Percentiles rank a stretch among this genome's conserved stretches.
phyloP scores from a whole-genome alignment of 2,888 invertebrate species.

The Drosophila sordidula region DNA sequence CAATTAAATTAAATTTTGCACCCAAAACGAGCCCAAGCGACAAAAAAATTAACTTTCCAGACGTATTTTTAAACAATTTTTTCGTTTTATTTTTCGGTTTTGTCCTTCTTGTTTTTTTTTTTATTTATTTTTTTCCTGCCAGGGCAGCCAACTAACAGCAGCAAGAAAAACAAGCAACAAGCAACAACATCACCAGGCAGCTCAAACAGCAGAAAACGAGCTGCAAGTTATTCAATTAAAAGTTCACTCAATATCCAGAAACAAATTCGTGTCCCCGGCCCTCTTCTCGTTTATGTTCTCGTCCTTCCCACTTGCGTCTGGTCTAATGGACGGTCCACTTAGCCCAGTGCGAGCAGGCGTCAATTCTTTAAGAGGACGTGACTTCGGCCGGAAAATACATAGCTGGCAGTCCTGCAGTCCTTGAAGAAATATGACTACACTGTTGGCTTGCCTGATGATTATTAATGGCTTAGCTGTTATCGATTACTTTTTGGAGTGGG shows the following conservation, averaged over 20 bases:
- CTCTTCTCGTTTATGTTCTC: slow-evolving; percentile 2
- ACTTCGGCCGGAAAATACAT: slow-evolving; percentile 1
- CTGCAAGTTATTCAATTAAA: slow-evolving; percentile 79
- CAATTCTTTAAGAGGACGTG: slow-evolving; percentile 22
- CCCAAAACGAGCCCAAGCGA: slow-evolving; percentile 37
- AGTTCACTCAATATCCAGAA: slow-evolving; percentile 64
- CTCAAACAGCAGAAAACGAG: slow-evolving; percentile 63
- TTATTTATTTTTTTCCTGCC: slow-evolving; percentile 25
- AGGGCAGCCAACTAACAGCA: slow-evolving; percentile 42
- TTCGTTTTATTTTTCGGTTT: slow-evolving; percentile 34
- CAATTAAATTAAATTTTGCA: slow-evolving; percentile 69
- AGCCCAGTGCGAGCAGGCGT: slow-evolving; percentile 3
- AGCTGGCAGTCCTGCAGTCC: not conserved
- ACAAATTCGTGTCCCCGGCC: slow-evolving; percentile 21
- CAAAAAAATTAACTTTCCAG: slow-evolving; percentile 63
- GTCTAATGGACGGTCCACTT: slow-evolving; percentile 15
- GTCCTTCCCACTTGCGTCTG: slow-evolving; percentile 4
- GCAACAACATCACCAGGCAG: slow-evolving; percentile 23
- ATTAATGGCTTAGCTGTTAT: slow-evolving; percentile 13
- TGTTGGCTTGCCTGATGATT: slow-evolving; percentile 3
- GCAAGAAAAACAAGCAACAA: slow-evolving; percentile 31
- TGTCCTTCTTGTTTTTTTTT: slow-evolving; percentile 19
- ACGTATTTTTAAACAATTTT: slow-evolving; percentile 54
- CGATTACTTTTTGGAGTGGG: slow-evolving; percentile 11
- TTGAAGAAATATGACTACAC: slow-evolving; percentile 13